phyloP scores from a whole-genome alignment of 2,888 invertebrate genomes.

The Balanococcus diminutus region DNA sequence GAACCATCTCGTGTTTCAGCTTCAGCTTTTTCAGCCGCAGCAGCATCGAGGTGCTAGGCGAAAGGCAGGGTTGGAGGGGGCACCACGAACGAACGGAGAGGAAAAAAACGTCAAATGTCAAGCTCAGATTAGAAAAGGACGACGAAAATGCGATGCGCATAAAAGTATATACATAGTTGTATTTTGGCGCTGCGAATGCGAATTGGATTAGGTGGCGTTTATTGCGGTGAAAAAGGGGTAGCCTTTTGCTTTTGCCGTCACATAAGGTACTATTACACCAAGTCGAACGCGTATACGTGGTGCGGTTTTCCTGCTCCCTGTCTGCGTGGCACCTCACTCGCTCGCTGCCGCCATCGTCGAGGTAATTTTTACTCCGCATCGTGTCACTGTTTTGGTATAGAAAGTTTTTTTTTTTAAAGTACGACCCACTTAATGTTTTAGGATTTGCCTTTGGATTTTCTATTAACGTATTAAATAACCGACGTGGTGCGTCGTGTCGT shows the following conservation, averaged over 20 bases:
- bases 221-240: neutral
- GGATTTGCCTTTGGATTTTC: neutral
- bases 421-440: conserved; percentile 16
- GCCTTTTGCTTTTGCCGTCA: neutral
- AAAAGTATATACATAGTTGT: neutral
- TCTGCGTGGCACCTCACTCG: too few relatives aligned
- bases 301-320: neutral
- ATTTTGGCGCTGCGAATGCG: neutral
- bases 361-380: neutral
- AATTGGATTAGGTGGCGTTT: conserved; percentile 16
- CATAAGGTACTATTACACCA: neutral
- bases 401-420: conserved; percentile 16
- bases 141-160: conserved; percentile 15
- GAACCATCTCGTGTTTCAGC: neutral
- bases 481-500: too few relatives aligned
- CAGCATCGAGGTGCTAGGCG: neutral
- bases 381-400: neutral
- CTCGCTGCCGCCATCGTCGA: neutral
- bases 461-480: conserved; percentile 29
- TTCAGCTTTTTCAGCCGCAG: neutral
- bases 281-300: neutral
- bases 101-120: conserved; percentile 18
- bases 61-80: too few relatives aligned
- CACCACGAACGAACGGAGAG: too few relatives aligned
- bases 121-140: conserved; percentile 27